These are phyloP conservation scores for Phyllotreta striolata DNA, from an alignment of 2,888 invertebrate species.

Conservation along the genomic window DNA sequence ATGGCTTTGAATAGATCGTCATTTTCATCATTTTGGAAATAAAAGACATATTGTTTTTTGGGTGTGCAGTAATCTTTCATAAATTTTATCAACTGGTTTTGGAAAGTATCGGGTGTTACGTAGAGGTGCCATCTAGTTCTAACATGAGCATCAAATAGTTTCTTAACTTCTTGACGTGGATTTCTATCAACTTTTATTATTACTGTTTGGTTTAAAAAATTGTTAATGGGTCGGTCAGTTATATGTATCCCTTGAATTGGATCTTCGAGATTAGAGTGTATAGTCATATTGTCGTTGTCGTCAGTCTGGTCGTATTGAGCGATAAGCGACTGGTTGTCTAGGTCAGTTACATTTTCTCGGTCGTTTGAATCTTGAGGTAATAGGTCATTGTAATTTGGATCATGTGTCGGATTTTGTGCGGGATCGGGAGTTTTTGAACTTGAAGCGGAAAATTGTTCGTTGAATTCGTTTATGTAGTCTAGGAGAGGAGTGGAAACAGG, in stretches of 20 bases:
- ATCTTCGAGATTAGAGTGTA: too few relatives aligned
- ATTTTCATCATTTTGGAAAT: conserved; percentile 17
- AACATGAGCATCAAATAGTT: not conserved
- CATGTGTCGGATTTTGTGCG: too few relatives aligned
- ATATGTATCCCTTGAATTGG: conserved; percentile 13
- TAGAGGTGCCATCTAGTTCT: conserved; percentile 7
- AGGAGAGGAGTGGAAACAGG: not conserved
- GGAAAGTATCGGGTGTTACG: conserved; percentile 1
- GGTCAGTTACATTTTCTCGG: too few relatives aligned
- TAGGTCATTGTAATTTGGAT: too few relatives aligned
- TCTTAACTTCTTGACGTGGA: not conserved
- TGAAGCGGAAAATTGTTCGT: not conserved
- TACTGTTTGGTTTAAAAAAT: conserved; percentile 20
- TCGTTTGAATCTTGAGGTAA: too few relatives aligned
- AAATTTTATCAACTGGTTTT: conserved; percentile 11
- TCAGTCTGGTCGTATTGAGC: too few relatives aligned
- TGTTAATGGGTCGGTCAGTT: conserved; percentile 15
- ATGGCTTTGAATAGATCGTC: conserved; percentile 7
- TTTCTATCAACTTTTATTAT: conserved; percentile 15
- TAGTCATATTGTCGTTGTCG: too few relatives aligned
- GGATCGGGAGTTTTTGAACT: not conserved
- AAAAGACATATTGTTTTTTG: conserved; percentile 13
- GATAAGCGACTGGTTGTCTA: too few relatives aligned
- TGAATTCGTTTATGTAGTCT: conserved; percentile 1
- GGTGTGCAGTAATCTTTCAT: conserved; percentile 22